Base-by-base conservation (phyloP, 2,113 vertebrate genomes). In the Nothobranchius furzeri region DNA sequence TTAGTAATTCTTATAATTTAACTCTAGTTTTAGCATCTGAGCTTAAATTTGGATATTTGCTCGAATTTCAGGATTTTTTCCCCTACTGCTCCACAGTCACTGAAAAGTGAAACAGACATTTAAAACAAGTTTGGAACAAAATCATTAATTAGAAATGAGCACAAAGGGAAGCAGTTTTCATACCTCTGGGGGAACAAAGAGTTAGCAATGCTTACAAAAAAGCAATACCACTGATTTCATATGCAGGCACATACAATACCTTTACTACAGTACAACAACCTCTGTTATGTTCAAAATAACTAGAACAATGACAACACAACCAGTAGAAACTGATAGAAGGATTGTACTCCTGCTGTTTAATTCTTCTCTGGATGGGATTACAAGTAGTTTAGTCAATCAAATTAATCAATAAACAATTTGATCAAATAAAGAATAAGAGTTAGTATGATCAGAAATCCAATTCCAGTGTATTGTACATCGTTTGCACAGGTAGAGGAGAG, bases 171-270 rank as follows among this genome's bases (percentile, higher is more conserved):
- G 90, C 83, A 86, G 82, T 73, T 82, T 81, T 87, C 70, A 85
- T 72, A 89, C 76, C 75, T 86, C 75, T 66, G 82, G 87, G 80
- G 81, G 78, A 90, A 88, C 81, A 88, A 81, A 84, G 79, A 87
- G 87, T 86, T 78, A 87, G 84, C 79, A 87, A 87, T 88, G 90
- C 84, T 82, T 85, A 87, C 75, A 86, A 89, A 87, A 51, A 90
- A 88, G 83, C 79, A 90, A 89, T 79, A 87, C 82, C 82, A 87
- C 86, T 76, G 79, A 84, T 87, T 88, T 87, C 76, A 89, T 89
- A 88, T 86, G 86, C 90, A 92, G 90, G 91, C 90, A 91, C 88
- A 83, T 85, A 88, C 86, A 91, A 91, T 90, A 90, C 79, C 87
- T 84, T 86, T 75, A 90, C 85, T 87, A 90, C 76, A 85, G 83